These are phyloP conservation scores for Eupithecia abbreviata DNA, from an alignment of 2,888 invertebrate species.

Conservation along the genomic window DNA sequence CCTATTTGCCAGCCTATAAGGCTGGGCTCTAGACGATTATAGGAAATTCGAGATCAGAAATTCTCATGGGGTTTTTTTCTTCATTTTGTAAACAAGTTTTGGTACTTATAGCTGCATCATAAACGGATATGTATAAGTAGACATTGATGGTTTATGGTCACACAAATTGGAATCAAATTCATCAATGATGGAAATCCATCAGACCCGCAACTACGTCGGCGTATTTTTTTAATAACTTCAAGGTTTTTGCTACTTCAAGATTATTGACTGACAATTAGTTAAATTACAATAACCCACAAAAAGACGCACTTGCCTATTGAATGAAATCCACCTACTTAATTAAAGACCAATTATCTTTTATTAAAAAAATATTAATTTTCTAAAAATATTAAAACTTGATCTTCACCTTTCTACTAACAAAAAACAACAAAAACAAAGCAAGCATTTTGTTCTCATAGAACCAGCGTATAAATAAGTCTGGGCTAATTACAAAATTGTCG, in stretches of 20 bases:
- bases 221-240: too few relatives aligned
- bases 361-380: background rate
- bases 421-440: slow-evolving; percentile 25
- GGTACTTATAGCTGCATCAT: background rate
- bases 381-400: background rate
- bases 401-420: background rate
- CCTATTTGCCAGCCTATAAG: slow-evolving; percentile 37
- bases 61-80: slow-evolving; percentile 3
- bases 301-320: background rate
- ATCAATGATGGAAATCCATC: background rate
- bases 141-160: background rate
- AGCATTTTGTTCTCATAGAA: slow-evolving; percentile 28
- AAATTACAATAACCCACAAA: background rate
- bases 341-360: too few relatives aligned
- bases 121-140: background rate
- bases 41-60: slow-evolving; percentile 6
- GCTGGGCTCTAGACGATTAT: slow-evolving; percentile 9
- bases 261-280: background rate
- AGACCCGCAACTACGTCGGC: background rate
- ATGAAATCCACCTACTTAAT: background rate
- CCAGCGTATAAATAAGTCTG: slow-evolving; percentile 56
- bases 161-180: background rate
- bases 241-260: background rate
- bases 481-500: slow-evolving; percentile 71
- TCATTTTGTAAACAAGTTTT: slow-evolving; percentile 4